Percentiles rank a stretch among this genome's conserved stretches.
These are phyloP conservation scores for Pachycephus smyrnensis DNA, from an alignment of 2,888 invertebrate genomes.

Conservation along the genomic window DNA sequence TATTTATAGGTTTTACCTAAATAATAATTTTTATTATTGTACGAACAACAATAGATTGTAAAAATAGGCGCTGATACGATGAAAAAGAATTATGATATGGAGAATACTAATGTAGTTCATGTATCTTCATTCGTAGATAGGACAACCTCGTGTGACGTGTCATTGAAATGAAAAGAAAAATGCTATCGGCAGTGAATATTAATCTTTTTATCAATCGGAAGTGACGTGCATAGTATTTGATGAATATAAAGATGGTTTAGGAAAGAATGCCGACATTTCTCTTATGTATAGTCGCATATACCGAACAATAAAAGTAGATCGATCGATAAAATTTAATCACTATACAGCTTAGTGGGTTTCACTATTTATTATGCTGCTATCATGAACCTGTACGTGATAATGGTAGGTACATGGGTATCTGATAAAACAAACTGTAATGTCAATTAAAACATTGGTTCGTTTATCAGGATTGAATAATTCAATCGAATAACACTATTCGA, in stretches of 20 bases:
- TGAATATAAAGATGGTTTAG: no score
- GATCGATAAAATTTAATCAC: conserved; percentile 26
- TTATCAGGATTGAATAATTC: background rate
- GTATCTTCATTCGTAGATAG: no score
- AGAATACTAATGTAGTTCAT: no score
- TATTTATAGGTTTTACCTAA: no score
- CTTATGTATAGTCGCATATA: background rate
- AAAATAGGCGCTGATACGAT: no score
- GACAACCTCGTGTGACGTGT: no score
- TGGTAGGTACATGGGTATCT: background rate
- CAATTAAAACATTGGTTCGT: background rate
- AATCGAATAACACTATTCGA: background rate
- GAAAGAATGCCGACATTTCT: background rate
- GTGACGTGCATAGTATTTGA: background rate
- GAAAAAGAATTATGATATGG: no score
- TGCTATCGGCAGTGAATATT: background rate
- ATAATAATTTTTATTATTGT: no score
- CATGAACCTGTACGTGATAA: background rate
- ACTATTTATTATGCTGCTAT: background rate
- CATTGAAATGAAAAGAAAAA: background rate
- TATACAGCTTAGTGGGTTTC: conserved; percentile 6
- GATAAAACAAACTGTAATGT: background rate
- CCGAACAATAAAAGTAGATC: conserved; percentile 17
- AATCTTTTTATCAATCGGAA: background rate
- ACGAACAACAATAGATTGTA: no score